Base-by-base conservation (phyloP, 2,113 vertebrate species). In the Perca flavescens region DNA sequence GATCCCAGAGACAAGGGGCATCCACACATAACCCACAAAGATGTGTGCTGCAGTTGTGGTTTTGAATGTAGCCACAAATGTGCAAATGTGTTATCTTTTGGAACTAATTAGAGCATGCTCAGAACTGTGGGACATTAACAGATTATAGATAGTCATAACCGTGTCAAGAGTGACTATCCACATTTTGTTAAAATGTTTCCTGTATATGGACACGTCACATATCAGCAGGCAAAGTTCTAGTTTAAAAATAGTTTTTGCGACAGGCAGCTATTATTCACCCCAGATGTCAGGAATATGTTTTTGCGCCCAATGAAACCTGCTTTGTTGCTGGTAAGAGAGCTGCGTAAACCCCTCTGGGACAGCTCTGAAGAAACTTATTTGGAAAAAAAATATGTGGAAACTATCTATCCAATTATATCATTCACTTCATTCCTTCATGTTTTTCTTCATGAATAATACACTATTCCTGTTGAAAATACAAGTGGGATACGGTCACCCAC, bases 211-310 rank as follows among this genome's bases (percentile, higher is more conserved):
- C 12, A 74, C 12, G 17, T 79, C 65, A 72, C 11, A 85, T 31
- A 53, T 77, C 34, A 58, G 63, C 63, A 71, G 28, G 16, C 28
- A 75, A 79, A 83, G 57, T n/a, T 17, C 25, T 40, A 4, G 58
- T 62, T 72, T 79, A 28, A 65, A 80, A 83, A 77, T 79, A 64
- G 31, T n/a, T 70, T 61, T 12, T n/a, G 49, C 16, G n/a, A 78
- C 19, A 71, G 10, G 16, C 56, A 64, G 31, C 58, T 73, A 60
- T 88, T 25, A 92, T 78, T 84, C 56, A 83, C 79, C 40, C 86
- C 88, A 94, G 90, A 94, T 91, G 87, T 85, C 22, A 57, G 62
- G 50, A 47, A 68, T 69, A n/a, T 36, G 54, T 36, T 62, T 73
- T 14, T 69, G 10, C 17, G 3, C 60, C 46, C 0, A 0, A 47